Conservation (phyloP, 2,797 vertebrate genomes). For the Anguilla pacifica region DNA sequence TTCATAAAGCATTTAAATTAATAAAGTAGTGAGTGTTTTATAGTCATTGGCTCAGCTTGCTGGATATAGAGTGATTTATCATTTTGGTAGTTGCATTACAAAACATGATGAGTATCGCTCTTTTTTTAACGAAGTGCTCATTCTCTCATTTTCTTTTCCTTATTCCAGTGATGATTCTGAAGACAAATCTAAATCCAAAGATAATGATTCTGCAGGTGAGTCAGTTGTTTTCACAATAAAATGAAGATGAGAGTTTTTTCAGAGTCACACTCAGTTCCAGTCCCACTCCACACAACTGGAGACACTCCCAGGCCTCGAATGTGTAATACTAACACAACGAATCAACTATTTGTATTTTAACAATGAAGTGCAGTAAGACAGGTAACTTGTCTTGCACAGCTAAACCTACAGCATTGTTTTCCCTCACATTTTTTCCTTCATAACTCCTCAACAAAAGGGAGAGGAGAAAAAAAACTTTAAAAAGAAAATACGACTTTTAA, state of each 20-base stretch:
- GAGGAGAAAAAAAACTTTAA: not conserved
- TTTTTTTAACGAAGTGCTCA: not conserved
- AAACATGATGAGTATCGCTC: not conserved
- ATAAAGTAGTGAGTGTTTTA: not conserved
- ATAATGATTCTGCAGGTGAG: constrained; percentile 89
- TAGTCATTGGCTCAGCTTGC: not conserved
- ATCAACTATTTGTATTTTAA: too few relatives aligned
- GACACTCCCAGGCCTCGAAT: not conserved
- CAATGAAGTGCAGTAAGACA: too few relatives aligned
- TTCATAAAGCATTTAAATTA: not conserved
- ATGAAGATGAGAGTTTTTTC: not conserved
- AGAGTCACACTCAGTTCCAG: not conserved
- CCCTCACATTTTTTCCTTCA: too few relatives aligned
- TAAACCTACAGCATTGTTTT: not conserved
- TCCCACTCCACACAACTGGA: not conserved
- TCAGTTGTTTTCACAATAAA: not conserved
- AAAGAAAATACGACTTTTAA: not conserved
- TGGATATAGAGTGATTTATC: not conserved
- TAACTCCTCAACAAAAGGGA: not conserved
- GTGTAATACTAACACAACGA: not conserved
- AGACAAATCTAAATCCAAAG: constrained; percentile 94
- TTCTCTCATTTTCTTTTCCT: not conserved
- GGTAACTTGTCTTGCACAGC: not conserved
- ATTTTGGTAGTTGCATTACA: not conserved
- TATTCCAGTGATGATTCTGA: constrained; percentile 90